Base-by-base conservation (phyloP, 2,113 vertebrate genomes). In the Talpa occidentalis region DNA sequence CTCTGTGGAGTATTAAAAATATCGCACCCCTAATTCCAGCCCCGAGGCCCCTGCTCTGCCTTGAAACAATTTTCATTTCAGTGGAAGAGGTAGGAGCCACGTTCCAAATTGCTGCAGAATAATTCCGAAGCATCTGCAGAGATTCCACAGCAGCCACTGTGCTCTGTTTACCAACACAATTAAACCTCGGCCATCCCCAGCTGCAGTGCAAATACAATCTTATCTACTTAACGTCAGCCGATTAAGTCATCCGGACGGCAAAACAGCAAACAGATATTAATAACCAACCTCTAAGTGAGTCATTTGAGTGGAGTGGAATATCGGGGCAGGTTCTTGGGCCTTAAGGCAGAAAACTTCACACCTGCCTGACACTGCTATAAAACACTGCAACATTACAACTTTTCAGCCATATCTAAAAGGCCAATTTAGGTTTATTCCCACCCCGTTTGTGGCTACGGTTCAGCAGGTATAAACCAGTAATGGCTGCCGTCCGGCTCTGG, bases 391-490 rank as follows among this genome's bases (percentile, higher is more conserved):
- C 97, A 96, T 97, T 97, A 96, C 97, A 96, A 97, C 97, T 98
- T 98, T 97, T 96, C 98, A 98, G 97, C 98, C 98, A 97, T 98
- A 97, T 97, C 98, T 98, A 98, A 98, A 98, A 98, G 98, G 98
- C 98, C 98, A 98, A 97, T 98, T 98, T 98, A 97, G 98, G 98
- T 98, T 98, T 98, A 98, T 98, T 98, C 98, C 98, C 98, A 96
- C 92, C 97, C 97, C 97, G 96, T 97, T 98, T 98, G 98, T 98
- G 98, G 97, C 98, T 98, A 98, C 92, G 98, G 98, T 98, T 98
- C 98, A 97, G 98, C 98, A 98, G 99, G 99, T 99, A 99, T 97
- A 98, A 99, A 98, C 98, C 97, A 97, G 98, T 99, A 99, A 99
- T 98, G 98, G 98, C 97, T 98, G 98, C 98, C 93, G 98, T 99